Base-by-base conservation (phyloP, 2,797 vertebrate genomes). In the Poecilia picta region DNA sequence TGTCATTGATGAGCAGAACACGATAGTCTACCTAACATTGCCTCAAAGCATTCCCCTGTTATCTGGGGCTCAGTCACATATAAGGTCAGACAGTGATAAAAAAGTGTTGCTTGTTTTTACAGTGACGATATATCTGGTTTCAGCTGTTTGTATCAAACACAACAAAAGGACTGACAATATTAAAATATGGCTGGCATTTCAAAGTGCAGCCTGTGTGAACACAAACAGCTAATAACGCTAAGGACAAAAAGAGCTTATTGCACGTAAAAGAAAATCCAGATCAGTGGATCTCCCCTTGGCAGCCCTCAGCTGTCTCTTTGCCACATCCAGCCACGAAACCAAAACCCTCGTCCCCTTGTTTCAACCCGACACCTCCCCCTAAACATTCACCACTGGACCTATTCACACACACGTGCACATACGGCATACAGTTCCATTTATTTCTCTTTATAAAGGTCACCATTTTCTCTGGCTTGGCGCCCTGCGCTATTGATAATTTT, bases 361-460 rank as follows among this genome's bases (percentile, higher is more conserved):
- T 94, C 91, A 93, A 95, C 94, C 95, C 94, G 95, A 95, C 95
- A 95, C 96, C 95, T 95, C 95, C 95, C 96, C 81, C 78, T 75
- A 85, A 89, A 92, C 89, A 88, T 88, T 82, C 85, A 83, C 87
- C 74, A 89, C 85, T 89, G 87, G 79, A 90, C 74, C 85, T 80
- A 78, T 80, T 85, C 85, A 36, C 75, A 78, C 72, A 55, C 74
- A 66, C 8, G 6, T 7, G 33, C 59, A 78, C 78, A 55, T 76
- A 74, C 75, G 78, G 76, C 79, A 77, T 93, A 96, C 93, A 94
- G 96, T 96, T 96, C 97, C 97, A 97, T 98, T 98, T 98, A 98
- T 97, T 97, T 97, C 96, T 96, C 96, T 95, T 94, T 98, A 97
- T 97, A 98, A 98, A 99, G 98, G 98, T 99, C 98, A 98, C 94